Base-by-base conservation (phyloP, 2,797 vertebrate species). In the Cirrhinus mrigala region DNA sequence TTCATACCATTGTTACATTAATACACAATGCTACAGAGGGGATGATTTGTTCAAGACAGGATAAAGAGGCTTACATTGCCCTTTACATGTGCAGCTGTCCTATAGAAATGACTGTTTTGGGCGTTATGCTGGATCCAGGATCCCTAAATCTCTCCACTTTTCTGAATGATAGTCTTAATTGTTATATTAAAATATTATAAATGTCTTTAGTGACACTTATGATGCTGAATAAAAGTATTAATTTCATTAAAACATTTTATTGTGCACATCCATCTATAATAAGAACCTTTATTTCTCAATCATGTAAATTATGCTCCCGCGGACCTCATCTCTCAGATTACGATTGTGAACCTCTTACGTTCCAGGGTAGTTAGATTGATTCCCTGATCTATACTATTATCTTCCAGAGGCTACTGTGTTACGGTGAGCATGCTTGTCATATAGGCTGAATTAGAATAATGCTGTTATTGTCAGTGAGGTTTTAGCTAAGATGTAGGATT, bases 401-500 rank as follows among this genome's bases (percentile, higher is more conserved):
- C 60, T 76, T 4, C 77, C 20, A 40, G 40, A 79, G 16, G 40
- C 79, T 11, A 48, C n/a, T 48, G 20, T 37, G 79, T 69, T 50
- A 12, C 37, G 7, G 44, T 44, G 48, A 29, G 15, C 33, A 44
- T 1, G 62, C 40, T 78, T 76, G 60, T 84, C 74, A 79, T 71
- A 73, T 79, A 50, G 52, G 44, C 83, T 85, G 44, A 79, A 85
- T 85, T 85, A 48, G 7, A 79, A 22, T 85, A 82, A 80, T 85
- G 74, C 37, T 78, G 76, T 84, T 84, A 81, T 74, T 84, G 78
- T 80, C 52, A 0, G 24, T 18, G 82, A 52, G 54, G 54, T 68
- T 54, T 81, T 66, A 81, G 84, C 24, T 71, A 62, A 70, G 4
- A 83, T 79, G 56, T 54, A n/a, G 77, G 87, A 88, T 88, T 88